phyloP scores from a whole-genome alignment of 2,113 vertebrate genomes.

The Ammodytes marinus region DNA sequence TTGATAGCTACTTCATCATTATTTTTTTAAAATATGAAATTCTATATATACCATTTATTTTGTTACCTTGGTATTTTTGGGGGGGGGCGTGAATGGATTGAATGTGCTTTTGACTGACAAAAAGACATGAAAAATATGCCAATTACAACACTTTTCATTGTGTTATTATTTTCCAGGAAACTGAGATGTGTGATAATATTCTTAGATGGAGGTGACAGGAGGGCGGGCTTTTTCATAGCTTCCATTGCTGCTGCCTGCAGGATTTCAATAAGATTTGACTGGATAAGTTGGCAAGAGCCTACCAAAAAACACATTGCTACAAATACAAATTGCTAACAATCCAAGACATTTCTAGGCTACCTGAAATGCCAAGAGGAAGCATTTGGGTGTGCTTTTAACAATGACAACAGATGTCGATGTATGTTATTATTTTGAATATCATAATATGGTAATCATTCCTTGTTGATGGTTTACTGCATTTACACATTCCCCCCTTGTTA shows the following conservation, averaged over 20 bases:
- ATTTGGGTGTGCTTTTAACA: neutral
- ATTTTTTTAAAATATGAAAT: constrained; percentile 3
- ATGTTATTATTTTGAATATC: neutral
- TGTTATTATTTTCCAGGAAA: neutral
- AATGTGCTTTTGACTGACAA: constrained; percentile 1
- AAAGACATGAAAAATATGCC: neutral
- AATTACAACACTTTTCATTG: neutral
- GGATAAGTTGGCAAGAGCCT: neutral
- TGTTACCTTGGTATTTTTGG: neutral
- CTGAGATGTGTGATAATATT: constrained; percentile 4
- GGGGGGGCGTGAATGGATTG: neutral
- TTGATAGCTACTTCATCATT: neutral
- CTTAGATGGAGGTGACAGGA: neutral
- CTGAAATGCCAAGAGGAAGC: neutral
- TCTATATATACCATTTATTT: neutral
- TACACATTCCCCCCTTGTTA: neutral
- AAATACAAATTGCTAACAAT: neutral
- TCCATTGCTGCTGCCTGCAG: neutral
- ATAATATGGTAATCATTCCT: neutral
- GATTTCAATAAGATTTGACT: neutral
- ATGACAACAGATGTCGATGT: neutral
- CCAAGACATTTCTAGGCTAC: neutral
- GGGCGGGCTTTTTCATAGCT: neutral
- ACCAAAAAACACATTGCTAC: neutral
- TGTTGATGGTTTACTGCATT: neutral